phyloP scores from a whole-genome alignment of 2,113 vertebrate genomes.

The Spea multiplicata region DNA sequence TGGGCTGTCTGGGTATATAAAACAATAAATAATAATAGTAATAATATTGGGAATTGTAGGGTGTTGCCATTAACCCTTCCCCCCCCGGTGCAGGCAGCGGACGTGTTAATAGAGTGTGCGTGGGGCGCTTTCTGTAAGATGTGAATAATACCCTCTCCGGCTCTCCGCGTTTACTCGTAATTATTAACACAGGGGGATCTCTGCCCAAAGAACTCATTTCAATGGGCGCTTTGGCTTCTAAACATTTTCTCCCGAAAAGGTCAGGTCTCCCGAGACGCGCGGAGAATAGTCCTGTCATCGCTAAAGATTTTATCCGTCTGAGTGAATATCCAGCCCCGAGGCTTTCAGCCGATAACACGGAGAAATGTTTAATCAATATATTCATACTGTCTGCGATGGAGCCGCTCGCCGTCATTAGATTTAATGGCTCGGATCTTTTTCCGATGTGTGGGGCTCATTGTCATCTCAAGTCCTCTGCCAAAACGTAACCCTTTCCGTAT shows the following conservation, averaged over 20 bases:
- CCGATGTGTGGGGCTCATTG: conserved; percentile 8
- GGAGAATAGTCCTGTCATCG: conserved; percentile 51
- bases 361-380: conserved; percentile 40
- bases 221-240: conserved; percentile 50
- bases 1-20: too few species aligned
- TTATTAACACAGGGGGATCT: conserved; percentile 52
- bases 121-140: not conserved
- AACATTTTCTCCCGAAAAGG: conserved; percentile 50
- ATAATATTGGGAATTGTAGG: too few species aligned
- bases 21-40: too few species aligned
- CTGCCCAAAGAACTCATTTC: conserved; percentile 48
- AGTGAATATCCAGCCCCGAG: conserved; percentile 43
- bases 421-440: conserved; percentile 23
- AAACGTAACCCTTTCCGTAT: not conserved
- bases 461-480: not conserved
- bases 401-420: conserved; percentile 25
- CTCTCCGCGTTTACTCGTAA: conserved; percentile 54
- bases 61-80: too few species aligned
- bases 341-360: conserved; percentile 29
- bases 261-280: conserved; percentile 31
- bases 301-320: conserved; percentile 48
- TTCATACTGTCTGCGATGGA: conserved; percentile 36
- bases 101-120: not conserved
- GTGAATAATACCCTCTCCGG: conserved; percentile 20
- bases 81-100: not conserved